Evolutionary conservation across 2,797 vertebrate species (phyloP).

Genomic region (Odontamblyopus rebecca): DNA sequence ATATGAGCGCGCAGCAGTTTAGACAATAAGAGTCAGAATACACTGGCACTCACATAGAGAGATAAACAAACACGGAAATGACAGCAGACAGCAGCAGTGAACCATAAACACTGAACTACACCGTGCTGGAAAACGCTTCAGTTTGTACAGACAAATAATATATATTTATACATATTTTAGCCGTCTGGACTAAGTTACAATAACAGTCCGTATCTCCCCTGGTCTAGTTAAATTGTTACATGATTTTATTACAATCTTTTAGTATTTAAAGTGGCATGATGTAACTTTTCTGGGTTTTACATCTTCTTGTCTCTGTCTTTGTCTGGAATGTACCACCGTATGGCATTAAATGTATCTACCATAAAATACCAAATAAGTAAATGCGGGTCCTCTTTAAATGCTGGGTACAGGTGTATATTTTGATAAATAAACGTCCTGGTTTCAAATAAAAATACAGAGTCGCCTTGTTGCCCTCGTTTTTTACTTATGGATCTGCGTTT

Average conservation of each 20-base stretch:
- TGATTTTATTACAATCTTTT: neutral
- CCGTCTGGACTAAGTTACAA: neutral
- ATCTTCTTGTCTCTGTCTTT: no score
- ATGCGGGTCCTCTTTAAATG: no score
- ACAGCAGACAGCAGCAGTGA: conserved; percentile 7
- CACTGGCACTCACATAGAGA: conserved; percentile 48
- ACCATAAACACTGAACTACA: neutral
- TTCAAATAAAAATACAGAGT: no score
- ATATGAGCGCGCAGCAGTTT: conserved; percentile 22
- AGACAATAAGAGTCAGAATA: conserved; percentile 32
- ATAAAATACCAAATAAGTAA: no score
- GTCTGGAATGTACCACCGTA: no score
- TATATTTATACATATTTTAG: neutral
- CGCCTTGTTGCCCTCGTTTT: no score
- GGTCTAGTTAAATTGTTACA: neutral
- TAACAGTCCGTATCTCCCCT: neutral
- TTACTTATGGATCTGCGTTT: no score
- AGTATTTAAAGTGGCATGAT: no score
- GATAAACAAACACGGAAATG: conserved; percentile 71
- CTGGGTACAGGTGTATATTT: no score
- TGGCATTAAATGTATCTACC: no score
- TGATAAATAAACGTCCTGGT: no score
- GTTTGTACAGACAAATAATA: neutral
- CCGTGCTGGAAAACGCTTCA: neutral
- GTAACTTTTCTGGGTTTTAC: no score